phyloP scores from a whole-genome alignment of 2,888 invertebrate species.

The Cremastinae sp. region DNA sequence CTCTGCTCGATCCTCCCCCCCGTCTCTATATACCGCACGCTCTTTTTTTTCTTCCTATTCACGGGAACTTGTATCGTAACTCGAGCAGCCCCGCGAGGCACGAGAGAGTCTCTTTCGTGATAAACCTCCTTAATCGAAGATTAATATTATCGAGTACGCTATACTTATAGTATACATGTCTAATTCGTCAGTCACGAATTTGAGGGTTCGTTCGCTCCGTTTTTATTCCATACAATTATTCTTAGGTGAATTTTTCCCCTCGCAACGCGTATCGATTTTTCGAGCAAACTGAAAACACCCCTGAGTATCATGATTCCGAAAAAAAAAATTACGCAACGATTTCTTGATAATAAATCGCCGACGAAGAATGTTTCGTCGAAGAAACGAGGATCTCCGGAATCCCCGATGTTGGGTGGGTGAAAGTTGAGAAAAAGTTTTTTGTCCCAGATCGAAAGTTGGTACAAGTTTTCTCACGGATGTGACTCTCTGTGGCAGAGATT shows the following conservation, averaged over 20 bases:
- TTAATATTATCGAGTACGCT: slow-evolving; percentile 71
- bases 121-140: slow-evolving; percentile 75
- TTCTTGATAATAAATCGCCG: background rate
- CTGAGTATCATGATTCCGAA: too few relatives aligned
- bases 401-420: background rate
- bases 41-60: slow-evolving; percentile 22
- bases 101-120: slow-evolving; percentile 62
- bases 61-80: slow-evolving; percentile 19
- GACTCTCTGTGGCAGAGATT: slow-evolving; percentile 8
- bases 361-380: background rate
- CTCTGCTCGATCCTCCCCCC: slow-evolving; percentile 10
- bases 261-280: background rate
- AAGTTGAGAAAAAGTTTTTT: slow-evolving; percentile 38
- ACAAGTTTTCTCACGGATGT: background rate
- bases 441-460: slow-evolving; percentile 1
- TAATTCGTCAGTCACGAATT: slow-evolving; percentile 16
- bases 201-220: background rate
- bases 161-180: slow-evolving; percentile 41
- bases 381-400: slow-evolving; percentile 5
- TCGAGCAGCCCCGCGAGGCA: slow-evolving; percentile 24
- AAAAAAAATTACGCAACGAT: too few relatives aligned
- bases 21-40: slow-evolving; percentile 8
- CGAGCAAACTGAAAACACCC: too few relatives aligned
- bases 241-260: background rate
- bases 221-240: too few relatives aligned